Evolutionary conservation across 2,113 vertebrate species (phyloP), one percentile per base, ranked within the genome.

Genomic region (Holacanthus passer): DNA sequence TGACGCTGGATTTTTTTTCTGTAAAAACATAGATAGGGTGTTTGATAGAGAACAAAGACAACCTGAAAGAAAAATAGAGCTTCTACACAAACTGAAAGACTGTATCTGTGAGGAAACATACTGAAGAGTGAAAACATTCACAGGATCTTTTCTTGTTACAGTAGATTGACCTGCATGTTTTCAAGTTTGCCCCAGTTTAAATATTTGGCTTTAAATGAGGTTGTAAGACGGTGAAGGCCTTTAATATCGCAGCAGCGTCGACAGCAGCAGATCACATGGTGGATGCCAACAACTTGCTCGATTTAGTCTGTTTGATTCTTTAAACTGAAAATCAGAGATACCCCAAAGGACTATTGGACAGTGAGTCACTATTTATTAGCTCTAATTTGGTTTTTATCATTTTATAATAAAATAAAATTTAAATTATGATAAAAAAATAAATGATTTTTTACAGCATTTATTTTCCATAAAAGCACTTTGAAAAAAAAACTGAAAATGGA

Each of bases 151-250:
- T n/a, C n/a, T n/a, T n/a, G n/a, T n/a, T 6, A 35, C 41, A 69
- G 65, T 81, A 81, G 83, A 50, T 55, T 4, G 56, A 81, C 62
- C 80, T 86, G 81, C 75, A 81, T 86, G 85, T 62, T 60, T 8
- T 74, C 13, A 60, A 47, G 31, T 72, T 68, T n/a, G 22, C 48
- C 66, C 64, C 59, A 12, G 10, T 72, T 67, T 45, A 52, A 82
- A 70, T 20, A 11, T 73, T 59, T 63, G 70, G 39, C 79, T 81
- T 60, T 81, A 22, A 62, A 73, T 41, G 3, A 78, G 39, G 60
- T 16, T 24, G 13, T 27, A 9, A 68, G 2, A 19, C 6, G 52
- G 37, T 70, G 3, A 32, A 56, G 5, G n/a, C 12, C 22, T 1
- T 0, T 53, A 45, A 58, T 17, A 55, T 2, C 32, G 43, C 24